These are phyloP conservation scores for Panurus biarmicus DNA, from an alignment of 2,113 vertebrate genomes.

Conservation along the genomic window DNA sequence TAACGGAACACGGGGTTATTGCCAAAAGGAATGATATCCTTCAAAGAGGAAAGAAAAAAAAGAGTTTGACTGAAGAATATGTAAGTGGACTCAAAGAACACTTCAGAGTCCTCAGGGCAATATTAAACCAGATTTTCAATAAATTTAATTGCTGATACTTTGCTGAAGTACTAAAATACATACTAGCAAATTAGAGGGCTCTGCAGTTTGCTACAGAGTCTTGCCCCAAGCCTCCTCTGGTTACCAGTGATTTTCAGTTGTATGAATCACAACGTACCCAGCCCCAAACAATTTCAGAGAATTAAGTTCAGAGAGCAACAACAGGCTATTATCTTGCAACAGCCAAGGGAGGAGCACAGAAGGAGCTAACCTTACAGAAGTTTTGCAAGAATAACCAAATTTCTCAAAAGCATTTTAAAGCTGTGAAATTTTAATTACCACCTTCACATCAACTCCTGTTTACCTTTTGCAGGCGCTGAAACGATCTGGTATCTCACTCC, in stretches of 20 bases:
- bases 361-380: background rate
- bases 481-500: background rate
- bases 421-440: background rate
- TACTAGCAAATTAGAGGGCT: background rate
- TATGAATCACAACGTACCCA: background rate
- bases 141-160: background rate
- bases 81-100: background rate
- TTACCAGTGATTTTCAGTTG: background rate
- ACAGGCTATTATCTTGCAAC: background rate
- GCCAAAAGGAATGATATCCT: constrained; percentile 98
- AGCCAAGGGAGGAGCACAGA: background rate
- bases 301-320: background rate
- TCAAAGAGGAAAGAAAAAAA: background rate
- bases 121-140: background rate
- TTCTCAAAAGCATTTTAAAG: background rate
- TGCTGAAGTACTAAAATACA: background rate
- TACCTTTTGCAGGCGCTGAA: background rate
- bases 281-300: background rate
- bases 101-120: background rate
- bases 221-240: background rate
- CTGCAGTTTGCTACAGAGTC: background rate
- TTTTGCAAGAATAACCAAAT: background rate
- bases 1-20: constrained; percentile 91
- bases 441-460: background rate
- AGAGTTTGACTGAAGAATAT: background rate